Evolutionary conservation across 2,888 invertebrate genomes (phyloP).

Genomic region (Cheilosia soror): DNA sequence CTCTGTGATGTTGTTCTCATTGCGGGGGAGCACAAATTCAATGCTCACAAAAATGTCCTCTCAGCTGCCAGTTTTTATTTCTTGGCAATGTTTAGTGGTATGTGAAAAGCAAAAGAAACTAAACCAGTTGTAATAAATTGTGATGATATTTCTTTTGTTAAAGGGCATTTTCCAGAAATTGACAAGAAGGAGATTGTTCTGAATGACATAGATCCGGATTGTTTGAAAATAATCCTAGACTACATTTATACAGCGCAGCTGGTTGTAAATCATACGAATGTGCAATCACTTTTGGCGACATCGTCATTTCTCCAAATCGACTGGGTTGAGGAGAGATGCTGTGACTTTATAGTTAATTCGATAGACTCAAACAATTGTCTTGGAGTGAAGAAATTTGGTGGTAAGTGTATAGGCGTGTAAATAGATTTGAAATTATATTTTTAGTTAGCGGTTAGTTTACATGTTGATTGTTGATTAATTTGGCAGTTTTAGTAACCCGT

Average conservation of each 20-base stretch:
- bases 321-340: constrained; percentile 77
- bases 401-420: constrained; percentile 47
- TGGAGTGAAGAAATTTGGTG: constrained; percentile 78
- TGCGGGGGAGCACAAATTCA: constrained; percentile 76
- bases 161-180: constrained; percentile 78
- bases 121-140: neutral
- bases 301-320: constrained; percentile 78
- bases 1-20: constrained; percentile 77
- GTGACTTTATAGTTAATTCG: constrained; percentile 76
- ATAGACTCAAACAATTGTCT: constrained; percentile 78
- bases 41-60: constrained; percentile 78
- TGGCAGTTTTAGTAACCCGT: no score
- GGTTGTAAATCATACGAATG: constrained; percentile 76
- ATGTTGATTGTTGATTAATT: no score
- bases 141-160: neutral
- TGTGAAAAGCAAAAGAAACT: neutral
- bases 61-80: constrained; percentile 79
- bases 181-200: constrained; percentile 77
- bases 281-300: constrained; percentile 76
- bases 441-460: no score
- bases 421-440: neutral
- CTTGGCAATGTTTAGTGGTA: constrained; percentile 79
- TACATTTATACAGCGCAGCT: constrained; percentile 78
- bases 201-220: constrained; percentile 77
- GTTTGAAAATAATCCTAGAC: constrained; percentile 76